These are phyloP conservation scores for Clepsis dumicolana DNA, from an alignment of 2,888 invertebrate genomes.

Conservation along the genomic window DNA sequence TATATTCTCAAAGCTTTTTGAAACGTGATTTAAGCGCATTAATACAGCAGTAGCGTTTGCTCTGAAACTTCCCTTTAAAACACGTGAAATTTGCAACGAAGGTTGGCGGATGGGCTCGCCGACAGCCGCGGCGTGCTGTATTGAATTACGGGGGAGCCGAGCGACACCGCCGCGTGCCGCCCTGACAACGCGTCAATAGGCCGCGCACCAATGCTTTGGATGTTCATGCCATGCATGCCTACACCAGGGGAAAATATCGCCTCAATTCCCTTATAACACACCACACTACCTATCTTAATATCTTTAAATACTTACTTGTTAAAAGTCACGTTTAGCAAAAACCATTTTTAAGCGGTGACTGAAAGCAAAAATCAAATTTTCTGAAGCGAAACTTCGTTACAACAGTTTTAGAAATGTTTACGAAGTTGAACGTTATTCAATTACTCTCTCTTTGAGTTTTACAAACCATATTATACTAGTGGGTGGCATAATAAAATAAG, in stretches of 20 bases:
- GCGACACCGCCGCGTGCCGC: constrained; percentile 26
- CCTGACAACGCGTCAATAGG: background rate
- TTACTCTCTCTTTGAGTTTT: constrained; percentile 56
- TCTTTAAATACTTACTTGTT: background rate
- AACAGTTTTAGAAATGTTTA: constrained; percentile 59
- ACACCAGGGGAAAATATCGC: background rate
- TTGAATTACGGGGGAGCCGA: constrained; percentile 51
- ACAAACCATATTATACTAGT: constrained; percentile 51
- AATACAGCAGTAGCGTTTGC: background rate
- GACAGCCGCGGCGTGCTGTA: constrained; percentile 40
- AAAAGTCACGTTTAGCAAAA: background rate
- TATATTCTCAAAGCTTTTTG: background rate
- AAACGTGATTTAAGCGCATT: constrained; percentile 1
- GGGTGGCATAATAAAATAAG: constrained; percentile 47
- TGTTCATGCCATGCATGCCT: background rate
- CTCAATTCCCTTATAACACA: background rate
- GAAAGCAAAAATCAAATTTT: constrained; percentile 59
- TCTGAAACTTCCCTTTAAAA: constrained; percentile 16
- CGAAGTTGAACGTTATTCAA: constrained; percentile 62
- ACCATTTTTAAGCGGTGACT: constrained; percentile 34
- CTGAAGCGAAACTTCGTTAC: constrained; percentile 57
- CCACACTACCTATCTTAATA: background rate
- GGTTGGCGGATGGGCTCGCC: constrained; percentile 4
- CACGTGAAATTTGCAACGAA: constrained; percentile 11
- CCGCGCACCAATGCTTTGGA: constrained; percentile 1